Evolutionary conservation across 1,140 invertebrate species (phyloP).

Genomic region (Carcinoscorpius rotundicauda): DNA sequence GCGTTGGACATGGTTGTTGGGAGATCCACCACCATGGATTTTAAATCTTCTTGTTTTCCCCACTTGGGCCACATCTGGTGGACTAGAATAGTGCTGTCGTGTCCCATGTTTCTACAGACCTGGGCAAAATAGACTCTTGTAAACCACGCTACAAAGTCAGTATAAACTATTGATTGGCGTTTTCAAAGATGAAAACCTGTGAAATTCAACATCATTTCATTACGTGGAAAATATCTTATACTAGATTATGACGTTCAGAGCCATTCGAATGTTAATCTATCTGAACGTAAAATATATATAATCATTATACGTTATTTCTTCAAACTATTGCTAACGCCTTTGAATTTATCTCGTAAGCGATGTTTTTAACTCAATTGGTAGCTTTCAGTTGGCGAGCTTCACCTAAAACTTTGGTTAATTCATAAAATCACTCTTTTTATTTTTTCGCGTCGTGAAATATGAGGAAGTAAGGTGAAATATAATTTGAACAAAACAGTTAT

Average conservation of each 20-base stretch:
- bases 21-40: constrained; percentile 13
- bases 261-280: not conserved
- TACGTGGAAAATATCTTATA: not conserved
- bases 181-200: not conserved
- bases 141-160: not conserved
- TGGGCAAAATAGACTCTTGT: not conserved
- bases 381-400: too few species aligned
- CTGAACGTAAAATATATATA: too few species aligned
- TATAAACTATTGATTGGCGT: not conserved
- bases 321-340: too few species aligned
- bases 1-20: constrained; percentile 14
- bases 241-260: not conserved
- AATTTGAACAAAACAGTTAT: too few species aligned
- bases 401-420: too few species aligned
- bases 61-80: constrained; percentile 25
- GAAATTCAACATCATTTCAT: not conserved
- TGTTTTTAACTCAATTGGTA: too few species aligned
- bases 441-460: too few species aligned
- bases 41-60: constrained; percentile 20
- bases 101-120: not conserved
- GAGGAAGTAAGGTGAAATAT: too few species aligned
- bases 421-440: too few species aligned
- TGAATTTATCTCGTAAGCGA: too few species aligned
- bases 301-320: too few species aligned
- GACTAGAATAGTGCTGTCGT: not conserved